These are phyloP conservation scores for Ceuthmochares aereus DNA, from an alignment of 2,113 vertebrate genomes.

Conservation along the genomic window DNA sequence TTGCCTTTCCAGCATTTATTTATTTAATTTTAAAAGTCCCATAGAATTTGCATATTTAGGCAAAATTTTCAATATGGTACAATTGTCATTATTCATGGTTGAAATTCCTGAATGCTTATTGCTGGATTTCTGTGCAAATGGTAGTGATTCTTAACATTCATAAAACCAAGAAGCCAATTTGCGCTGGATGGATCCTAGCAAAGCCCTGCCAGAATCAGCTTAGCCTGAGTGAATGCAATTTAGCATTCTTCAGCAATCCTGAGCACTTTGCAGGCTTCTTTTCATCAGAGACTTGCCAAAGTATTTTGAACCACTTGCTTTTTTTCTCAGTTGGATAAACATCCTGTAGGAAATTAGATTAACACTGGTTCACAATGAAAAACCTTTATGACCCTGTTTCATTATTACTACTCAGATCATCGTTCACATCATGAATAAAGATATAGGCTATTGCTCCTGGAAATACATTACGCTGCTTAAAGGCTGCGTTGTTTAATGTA, in stretches of 20 bases:
- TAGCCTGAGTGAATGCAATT: background rate
- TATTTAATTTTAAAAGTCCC: background rate
- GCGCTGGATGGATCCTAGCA: background rate
- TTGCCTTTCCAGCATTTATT: background rate
- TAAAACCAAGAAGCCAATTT: conserved; percentile 1
- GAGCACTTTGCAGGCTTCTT: background rate
- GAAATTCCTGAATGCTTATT: background rate
- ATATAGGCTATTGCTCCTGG: background rate
- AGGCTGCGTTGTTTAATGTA: background rate
- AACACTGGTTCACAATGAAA: conserved; percentile 26
- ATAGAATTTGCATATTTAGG: background rate
- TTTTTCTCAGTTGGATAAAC: conserved; percentile 55
- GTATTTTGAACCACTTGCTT: conserved; percentile 19
- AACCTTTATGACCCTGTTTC: background rate
- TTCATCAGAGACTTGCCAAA: conserved; percentile 27
- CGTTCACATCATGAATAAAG: conserved; percentile 24
- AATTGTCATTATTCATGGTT: background rate
- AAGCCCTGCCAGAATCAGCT: conserved; percentile 12
- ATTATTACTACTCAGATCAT: conserved; percentile 6
- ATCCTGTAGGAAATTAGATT: conserved; percentile 37
- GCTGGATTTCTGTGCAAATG: background rate
- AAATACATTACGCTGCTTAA: background rate
- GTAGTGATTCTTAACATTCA: background rate
- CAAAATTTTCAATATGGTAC: background rate
- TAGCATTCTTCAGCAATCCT: background rate